Conservation (phyloP, 2,888 invertebrate species). For the Latheticus oryzae region DNA sequence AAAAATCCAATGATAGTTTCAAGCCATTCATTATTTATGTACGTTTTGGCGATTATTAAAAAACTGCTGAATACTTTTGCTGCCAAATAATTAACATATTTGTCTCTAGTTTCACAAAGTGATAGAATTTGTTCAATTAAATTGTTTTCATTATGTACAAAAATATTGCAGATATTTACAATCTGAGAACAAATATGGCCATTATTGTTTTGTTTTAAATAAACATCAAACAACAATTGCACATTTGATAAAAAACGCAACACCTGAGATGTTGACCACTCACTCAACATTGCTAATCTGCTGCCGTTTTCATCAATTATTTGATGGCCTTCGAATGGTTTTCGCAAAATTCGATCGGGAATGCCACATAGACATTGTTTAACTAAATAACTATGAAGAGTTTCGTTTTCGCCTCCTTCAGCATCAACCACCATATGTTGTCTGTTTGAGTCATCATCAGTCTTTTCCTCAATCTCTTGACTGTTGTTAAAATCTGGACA, state of each 20-base stretch:
- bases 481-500: constrained; percentile 11
- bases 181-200: constrained; percentile 86
- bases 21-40: constrained; percentile 83
- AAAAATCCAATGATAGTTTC: constrained; percentile 82
- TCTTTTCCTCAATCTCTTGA: constrained; percentile 1
- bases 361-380: constrained; percentile 84
- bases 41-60: constrained; percentile 85
- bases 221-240: constrained; percentile 85
- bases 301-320: constrained; percentile 66
- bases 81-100: constrained; percentile 84
- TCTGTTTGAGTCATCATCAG: constrained; percentile 10
- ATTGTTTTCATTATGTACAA: constrained; percentile 84
- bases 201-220: constrained; percentile 84
- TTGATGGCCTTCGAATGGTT: constrained; percentile 77
- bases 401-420: constrained; percentile 40
- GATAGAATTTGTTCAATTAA: constrained; percentile 87
- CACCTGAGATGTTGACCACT: constrained; percentile 76
- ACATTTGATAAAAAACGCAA: constrained; percentile 85
- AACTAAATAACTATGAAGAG: constrained; percentile 75
- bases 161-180: constrained; percentile 82
- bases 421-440: constrained; percentile 27
- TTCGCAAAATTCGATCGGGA: constrained; percentile 76
- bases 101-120: constrained; percentile 81
- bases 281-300: constrained; percentile 68
- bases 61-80: constrained; percentile 85